Conservation (phyloP, 2,113 vertebrate genomes). For the Lanius ludovicianus region DNA sequence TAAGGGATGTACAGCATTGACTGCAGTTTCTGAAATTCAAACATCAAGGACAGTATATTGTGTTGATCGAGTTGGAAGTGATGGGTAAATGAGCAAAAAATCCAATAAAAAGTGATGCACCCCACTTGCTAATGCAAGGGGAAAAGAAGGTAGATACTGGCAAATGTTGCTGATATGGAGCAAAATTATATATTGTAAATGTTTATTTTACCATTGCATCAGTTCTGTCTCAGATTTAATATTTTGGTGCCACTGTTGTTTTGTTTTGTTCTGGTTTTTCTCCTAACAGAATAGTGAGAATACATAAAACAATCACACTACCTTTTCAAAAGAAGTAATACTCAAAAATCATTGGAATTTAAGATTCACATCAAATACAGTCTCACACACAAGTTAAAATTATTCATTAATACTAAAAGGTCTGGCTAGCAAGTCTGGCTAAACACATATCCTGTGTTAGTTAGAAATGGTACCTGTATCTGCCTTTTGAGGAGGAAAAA, state of each 20-base stretch:
- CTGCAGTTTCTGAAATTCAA: neutral
- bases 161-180: neutral
- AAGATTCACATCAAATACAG: neutral
- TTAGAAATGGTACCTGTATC: neutral
- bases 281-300: neutral
- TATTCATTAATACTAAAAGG: neutral
- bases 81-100: neutral
- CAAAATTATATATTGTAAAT: neutral
- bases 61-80: neutral
- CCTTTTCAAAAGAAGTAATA: neutral
- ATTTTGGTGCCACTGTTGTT: neutral
- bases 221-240: neutral
- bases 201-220: neutral
- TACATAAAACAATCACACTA: neutral
- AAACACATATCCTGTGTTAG: neutral
- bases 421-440: neutral
- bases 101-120: neutral
- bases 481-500: neutral
- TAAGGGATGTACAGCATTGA: neutral
- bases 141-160: neutral
- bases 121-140: neutral
- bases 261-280: neutral
- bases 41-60: neutral
- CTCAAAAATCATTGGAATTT: neutral
- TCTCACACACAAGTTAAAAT: neutral